Evolutionary conservation across 2,797 vertebrate genomes (phyloP).

Genomic region (Poecilia velifera): DNA sequence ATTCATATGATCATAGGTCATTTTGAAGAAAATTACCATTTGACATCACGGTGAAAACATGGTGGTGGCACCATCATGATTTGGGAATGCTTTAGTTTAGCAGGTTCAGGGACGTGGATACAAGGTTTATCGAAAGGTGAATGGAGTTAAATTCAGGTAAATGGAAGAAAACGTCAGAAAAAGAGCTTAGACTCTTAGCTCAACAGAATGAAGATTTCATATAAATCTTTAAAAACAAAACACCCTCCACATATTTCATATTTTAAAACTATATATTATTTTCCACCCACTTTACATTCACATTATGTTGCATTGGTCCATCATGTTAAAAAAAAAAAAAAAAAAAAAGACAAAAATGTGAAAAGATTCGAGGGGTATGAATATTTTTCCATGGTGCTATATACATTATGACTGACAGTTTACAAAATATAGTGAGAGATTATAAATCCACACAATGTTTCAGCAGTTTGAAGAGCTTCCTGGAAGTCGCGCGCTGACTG

Average conservation of each 20-base stretch:
- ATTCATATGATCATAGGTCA: not conserved
- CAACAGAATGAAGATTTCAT: not conserved
- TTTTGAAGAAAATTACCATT: not conserved
- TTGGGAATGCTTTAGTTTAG: not conserved
- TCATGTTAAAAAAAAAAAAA: not conserved
- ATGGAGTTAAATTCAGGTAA: not conserved
- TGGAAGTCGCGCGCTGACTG: not conserved
- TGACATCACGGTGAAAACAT: not conserved
- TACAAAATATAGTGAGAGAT: not conserved
- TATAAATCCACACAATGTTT: not conserved
- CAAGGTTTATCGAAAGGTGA: not conserved
- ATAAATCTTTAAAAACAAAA: not conserved
- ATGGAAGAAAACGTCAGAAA: not conserved
- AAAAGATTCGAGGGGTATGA: not conserved
- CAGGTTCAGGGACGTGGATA: not conserved
- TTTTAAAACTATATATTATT: not conserved
- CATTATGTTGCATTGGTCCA: not conserved
- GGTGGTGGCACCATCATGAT: not conserved
- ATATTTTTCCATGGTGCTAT: not conserved
- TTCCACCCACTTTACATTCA: not conserved
- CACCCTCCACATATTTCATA: not conserved
- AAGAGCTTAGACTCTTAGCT: not conserved
- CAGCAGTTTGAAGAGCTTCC: not conserved
- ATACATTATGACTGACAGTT: not conserved
- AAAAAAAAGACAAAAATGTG: not conserved